A percentile compares a stretch with the other conserved stretches of the same genome.
Evolutionary conservation across 2,888 invertebrate genomes (phyloP).

Genomic region (Tiliacea citrago): DNA sequence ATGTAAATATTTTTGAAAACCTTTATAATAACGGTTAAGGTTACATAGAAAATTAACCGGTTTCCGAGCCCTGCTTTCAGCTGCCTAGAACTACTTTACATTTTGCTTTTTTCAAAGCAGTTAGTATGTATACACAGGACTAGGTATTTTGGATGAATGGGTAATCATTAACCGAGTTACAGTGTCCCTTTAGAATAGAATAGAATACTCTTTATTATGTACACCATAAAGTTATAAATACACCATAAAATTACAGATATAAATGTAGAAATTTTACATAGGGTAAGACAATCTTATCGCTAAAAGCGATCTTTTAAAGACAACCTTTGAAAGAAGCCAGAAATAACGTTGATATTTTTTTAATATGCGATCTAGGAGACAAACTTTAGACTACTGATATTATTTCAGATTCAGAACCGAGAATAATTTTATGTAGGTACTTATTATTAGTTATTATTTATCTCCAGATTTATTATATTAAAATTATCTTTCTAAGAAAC

Average conservation of each 20-base stretch:
- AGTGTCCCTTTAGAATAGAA: too few species aligned
- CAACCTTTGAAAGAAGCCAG: background rate
- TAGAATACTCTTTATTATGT: too few species aligned
- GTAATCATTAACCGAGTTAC: too few species aligned
- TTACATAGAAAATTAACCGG: too few species aligned
- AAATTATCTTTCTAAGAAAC: background rate
- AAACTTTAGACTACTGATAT: background rate
- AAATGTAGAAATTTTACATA: too few species aligned
- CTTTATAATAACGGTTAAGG: too few species aligned
- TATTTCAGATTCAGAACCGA: background rate
- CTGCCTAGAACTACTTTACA: background rate
- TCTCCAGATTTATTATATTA: background rate
- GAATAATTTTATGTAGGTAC: background rate
- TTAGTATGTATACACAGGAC: background rate
- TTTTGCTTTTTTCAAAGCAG: background rate
- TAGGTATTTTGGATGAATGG: background rate
- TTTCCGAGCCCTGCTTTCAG: too few species aligned
- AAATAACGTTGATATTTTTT: background rate
- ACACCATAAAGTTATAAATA: too few species aligned
- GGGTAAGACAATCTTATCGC: too few species aligned
- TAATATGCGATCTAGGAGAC: background rate
- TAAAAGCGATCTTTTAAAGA: too few species aligned
- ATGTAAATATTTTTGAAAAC: too few species aligned
- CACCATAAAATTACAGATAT: too few species aligned
- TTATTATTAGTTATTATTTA: background rate